Evolutionary conservation across 2,888 invertebrate species (phyloP).

Genomic region (Ectobius pallidus): DNA sequence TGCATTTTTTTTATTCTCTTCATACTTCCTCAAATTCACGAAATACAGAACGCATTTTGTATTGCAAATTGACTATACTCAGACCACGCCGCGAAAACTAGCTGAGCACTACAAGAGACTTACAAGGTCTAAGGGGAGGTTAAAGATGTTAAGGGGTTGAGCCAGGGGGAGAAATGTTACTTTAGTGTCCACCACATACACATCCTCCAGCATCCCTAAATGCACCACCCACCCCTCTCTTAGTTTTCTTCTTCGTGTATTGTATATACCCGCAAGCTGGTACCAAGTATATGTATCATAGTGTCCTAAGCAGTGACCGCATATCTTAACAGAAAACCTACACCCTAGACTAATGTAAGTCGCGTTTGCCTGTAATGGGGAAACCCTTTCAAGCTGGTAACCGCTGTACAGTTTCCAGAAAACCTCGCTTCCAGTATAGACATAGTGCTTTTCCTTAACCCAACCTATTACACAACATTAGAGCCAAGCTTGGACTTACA

Average conservation of each 20-base stretch:
- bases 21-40: too few species aligned
- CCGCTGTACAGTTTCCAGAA: constrained; percentile 10
- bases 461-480: constrained; percentile 24
- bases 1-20: too few species aligned
- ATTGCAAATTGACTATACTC: constrained; percentile 1
- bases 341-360: constrained; percentile 38
- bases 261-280: constrained; percentile 36
- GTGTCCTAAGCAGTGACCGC: constrained; percentile 20
- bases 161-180: constrained; percentile 18
- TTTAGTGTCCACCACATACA: constrained; percentile 17
- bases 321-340: constrained; percentile 28
- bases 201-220: constrained; percentile 34
- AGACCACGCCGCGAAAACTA: neutral
- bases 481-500: neutral
- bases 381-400: constrained; percentile 21
- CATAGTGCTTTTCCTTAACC: constrained; percentile 16
- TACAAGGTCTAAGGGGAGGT: constrained; percentile 34
- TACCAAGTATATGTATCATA: constrained; percentile 10
- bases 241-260: constrained; percentile 16
- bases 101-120: constrained; percentile 25
- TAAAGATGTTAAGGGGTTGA: constrained; percentile 38
- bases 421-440: constrained; percentile 18
- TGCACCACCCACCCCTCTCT: constrained; percentile 26
- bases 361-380: constrained; percentile 38
- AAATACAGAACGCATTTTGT: neutral